phyloP scores from a whole-genome alignment of 1,140 invertebrate species.

The Venustaconcha ellipsiformis region DNA sequence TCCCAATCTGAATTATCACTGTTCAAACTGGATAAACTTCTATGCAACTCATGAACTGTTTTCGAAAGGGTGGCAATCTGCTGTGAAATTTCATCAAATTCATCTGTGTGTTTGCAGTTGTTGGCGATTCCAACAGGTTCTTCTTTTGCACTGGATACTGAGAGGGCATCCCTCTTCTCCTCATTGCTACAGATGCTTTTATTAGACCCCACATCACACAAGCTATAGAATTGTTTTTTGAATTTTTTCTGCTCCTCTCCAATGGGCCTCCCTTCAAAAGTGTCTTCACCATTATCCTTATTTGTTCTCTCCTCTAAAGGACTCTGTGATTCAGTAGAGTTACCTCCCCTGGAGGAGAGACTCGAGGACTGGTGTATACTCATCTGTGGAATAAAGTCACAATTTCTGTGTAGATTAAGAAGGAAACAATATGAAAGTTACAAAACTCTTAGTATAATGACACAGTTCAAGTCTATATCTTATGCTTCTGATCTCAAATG shows the following conservation, averaged over 20 bases:
- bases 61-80: conserved; percentile 59
- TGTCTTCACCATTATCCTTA: conserved; percentile 32
- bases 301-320: conserved; percentile 31
- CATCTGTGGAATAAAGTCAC: too few relatives aligned
- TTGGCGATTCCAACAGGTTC: not conserved
- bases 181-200: conserved; percentile 33
- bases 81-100: conserved; percentile 60
- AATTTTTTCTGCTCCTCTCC: conserved; percentile 46
- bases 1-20: conserved; percentile 45
- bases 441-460: too few relatives aligned
- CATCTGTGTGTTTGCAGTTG: conserved; percentile 29
- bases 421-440: too few relatives aligned
- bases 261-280: conserved; percentile 22
- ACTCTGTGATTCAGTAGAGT: conserved; percentile 16
- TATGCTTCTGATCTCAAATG: too few relatives aligned
- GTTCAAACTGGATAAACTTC: conserved; percentile 57
- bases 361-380: not conserved
- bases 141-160: not conserved
- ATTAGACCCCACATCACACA: conserved; percentile 56
- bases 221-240: conserved; percentile 58
- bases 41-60: conserved; percentile 59
- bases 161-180: not conserved
- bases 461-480: too few relatives aligned
- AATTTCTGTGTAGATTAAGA: too few relatives aligned
- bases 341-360: conserved; percentile 9